A percentile compares a stretch with the other conserved stretches of the same genome.
phyloP scores from a whole-genome alignment of 1,140 invertebrate genomes.

The Chionoecetes opilio region DNA sequence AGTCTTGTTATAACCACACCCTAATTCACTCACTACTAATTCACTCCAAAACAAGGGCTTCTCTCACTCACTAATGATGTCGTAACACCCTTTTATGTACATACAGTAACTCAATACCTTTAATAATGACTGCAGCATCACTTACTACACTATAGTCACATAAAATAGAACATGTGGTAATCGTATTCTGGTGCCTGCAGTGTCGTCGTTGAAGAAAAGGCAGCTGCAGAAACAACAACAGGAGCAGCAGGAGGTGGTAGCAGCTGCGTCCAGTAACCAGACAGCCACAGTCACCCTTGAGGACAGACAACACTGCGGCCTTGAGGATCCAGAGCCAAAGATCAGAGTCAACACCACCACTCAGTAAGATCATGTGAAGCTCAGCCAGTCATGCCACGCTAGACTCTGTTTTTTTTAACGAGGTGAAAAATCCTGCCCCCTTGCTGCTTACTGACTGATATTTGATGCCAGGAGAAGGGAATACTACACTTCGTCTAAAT shows the following conservation, averaged over 20 bases:
- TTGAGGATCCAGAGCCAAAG: background rate
- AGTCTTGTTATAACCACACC: too few species aligned
- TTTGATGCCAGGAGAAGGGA: too few species aligned
- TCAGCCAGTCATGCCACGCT: too few species aligned
- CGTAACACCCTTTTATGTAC: background rate
- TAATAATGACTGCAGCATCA: background rate
- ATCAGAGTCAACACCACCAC: conserved; percentile 36
- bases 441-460: too few species aligned
- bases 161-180: background rate
- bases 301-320: background rate
- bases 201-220: background rate
- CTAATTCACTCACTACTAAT: background rate
- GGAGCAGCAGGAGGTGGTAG: background rate
- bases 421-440: too few species aligned
- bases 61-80: background rate
- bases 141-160: background rate
- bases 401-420: too few species aligned
- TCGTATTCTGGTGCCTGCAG: background rate
- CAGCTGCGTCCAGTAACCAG: background rate
- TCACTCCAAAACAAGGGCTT: background rate
- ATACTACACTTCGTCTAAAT: too few species aligned
- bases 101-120: background rate
- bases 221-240: background rate
- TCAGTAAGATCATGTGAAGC: too few species aligned
- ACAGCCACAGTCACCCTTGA: background rate